phyloP scores from a whole-genome alignment of 2,797 vertebrate genomes.

The Sebastes matsubarae region DNA sequence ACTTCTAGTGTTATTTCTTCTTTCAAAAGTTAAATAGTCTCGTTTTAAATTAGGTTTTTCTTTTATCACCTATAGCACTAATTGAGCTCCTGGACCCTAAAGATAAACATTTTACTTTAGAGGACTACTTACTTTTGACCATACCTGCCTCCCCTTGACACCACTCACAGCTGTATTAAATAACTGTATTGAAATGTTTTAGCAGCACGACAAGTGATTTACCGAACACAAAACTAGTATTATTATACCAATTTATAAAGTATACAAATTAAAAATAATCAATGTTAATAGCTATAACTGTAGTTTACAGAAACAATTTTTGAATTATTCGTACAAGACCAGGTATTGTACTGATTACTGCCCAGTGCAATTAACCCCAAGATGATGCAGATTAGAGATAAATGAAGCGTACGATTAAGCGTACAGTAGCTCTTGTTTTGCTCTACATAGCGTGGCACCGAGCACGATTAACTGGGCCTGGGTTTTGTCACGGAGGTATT shows the following conservation, averaged over 20 bases:
- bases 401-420: neutral
- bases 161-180: neutral
- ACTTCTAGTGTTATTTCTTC: neutral
- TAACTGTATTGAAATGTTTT: neutral
- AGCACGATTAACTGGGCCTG: conserved; percentile 39
- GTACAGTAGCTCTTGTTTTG: conserved; percentile 30
- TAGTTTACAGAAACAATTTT: neutral
- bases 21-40: neutral
- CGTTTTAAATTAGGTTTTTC: neutral
- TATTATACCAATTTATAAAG: neutral
- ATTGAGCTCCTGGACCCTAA: neutral
- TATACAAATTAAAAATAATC: neutral
- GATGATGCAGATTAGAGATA: conserved; percentile 9
- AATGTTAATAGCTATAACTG: neutral
- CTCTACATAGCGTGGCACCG: conserved; percentile 20
- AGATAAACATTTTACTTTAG: neutral
- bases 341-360: neutral
- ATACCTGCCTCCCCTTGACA: neutral
- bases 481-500: conserved; percentile 52
- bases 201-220: neutral
- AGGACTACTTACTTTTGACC: neutral
- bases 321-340: neutral
- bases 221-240: neutral
- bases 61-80: neutral
- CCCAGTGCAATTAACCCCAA: neutral